Percentiles rank a stretch among this genome's conserved stretches.
These are phyloP conservation scores for Aquatica leii DNA, from an alignment of 2,888 invertebrate species.

Conservation along the genomic window DNA sequence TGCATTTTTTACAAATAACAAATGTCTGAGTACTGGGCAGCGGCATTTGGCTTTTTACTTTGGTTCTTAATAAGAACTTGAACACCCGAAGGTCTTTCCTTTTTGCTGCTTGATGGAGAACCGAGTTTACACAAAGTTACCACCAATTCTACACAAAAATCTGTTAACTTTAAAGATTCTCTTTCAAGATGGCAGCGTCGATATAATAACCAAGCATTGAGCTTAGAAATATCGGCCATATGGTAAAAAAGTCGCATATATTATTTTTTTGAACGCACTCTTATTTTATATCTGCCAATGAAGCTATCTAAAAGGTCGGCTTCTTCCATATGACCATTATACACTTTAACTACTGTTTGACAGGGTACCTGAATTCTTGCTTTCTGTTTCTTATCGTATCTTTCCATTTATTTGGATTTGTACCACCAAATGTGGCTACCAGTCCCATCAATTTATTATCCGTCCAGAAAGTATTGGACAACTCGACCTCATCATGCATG, in stretches of 20 bases:
- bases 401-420: no score
- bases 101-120: no score
- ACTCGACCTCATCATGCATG: no score
- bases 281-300: slow-evolving; percentile 2
- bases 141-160: background rate
- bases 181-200: no score
- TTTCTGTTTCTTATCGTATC: background rate
- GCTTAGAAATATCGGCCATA: background rate
- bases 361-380: background rate
- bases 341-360: background rate
- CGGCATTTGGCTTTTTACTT: no score
- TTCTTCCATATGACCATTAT: background rate
- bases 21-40: no score
- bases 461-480: no score
- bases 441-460: no score
- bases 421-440: no score
- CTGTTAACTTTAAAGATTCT: background rate
- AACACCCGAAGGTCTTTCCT: no score
- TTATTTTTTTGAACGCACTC: slow-evolving; percentile 1
- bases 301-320: slow-evolving; percentile 4
- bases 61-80: no score
- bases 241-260: slow-evolving; percentile 10
- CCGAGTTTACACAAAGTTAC: background rate
- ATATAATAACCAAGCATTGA: slow-evolving; percentile 2
- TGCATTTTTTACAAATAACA: no score